phyloP scores from a whole-genome alignment of 2,888 invertebrate species.

The Drosophila helvetica region DNA sequence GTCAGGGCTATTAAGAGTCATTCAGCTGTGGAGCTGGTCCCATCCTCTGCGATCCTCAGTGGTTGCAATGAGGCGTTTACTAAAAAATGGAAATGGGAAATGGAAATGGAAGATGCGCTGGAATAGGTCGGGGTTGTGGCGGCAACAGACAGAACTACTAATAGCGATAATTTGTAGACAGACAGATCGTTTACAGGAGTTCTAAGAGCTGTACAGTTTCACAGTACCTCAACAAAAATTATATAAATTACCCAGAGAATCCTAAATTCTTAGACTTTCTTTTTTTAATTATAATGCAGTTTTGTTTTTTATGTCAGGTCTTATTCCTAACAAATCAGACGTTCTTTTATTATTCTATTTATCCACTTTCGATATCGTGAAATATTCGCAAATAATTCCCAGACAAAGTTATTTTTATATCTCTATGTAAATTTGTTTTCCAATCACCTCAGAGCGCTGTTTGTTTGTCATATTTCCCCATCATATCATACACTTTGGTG shows the following conservation, averaged over 20 bases:
- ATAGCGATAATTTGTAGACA: background rate
- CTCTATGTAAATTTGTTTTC: background rate
- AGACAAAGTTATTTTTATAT: background rate
- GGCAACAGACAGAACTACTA: background rate
- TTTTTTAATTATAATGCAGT: too few species aligned
- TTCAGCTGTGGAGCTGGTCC: conserved; percentile 44
- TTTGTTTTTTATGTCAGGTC: too few species aligned
- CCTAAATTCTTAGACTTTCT: too few species aligned
- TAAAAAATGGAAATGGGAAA: conserved; percentile 45
- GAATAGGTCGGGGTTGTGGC: conserved; percentile 16
- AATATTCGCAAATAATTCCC: background rate
- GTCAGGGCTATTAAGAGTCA: conserved; percentile 54
- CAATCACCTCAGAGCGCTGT: background rate
- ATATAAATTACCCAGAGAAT: too few species aligned
- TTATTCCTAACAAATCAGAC: background rate
- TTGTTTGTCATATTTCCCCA: background rate
- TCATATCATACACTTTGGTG: background rate
- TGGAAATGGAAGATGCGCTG: conserved; percentile 17
- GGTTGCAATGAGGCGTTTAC: conserved; percentile 46
- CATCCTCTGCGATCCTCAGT: conserved; percentile 42
- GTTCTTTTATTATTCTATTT: background rate
- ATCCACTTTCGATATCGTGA: background rate
- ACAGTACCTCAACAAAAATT: too few species aligned
- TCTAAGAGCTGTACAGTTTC: too few species aligned
- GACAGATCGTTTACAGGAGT: too few species aligned